Base-by-base conservation (phyloP, 2,888 invertebrate genomes). In the Dicranocentrus wangi region DNA sequence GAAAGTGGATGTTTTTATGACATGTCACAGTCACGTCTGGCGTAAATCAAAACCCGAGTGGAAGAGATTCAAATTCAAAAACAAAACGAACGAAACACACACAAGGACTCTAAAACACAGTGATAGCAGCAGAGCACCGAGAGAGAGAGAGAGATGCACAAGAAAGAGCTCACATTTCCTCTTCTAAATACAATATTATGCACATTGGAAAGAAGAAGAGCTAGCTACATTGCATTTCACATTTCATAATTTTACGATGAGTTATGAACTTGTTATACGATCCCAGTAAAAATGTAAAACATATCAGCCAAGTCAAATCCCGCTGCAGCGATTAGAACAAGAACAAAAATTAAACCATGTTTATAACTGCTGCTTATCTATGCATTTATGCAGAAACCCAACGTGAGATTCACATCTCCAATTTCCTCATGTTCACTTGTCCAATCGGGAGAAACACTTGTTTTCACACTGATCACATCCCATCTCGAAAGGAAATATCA, bases 181-280 rank as follows among this genome's bases (percentile, higher is more conserved):
- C 21, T 71, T 58, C 28, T 60, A 60, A 69, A 69, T 7, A 32
- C 32, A 10, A 3, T 32, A 32, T 7, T 10, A 32, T 7, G 32
- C 32, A 32, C 32, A 32, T 32, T 32, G 32, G 17, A 17, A 2
- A 10, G 47, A 47, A 47, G 5, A 47, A 3, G 47, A 47, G n/a
- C 69, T 61, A 60, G 23, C 47, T 43, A 13, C 21, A n/a, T n/a
- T n/a, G n/a, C n/a, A n/a, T n/a, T n/a, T n/a, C n/a, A n/a, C n/a
- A n/a, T n/a, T n/a, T n/a, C n/a, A n/a, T n/a, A n/a, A n/a, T 51
- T 72, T 63, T 72, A 72, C 51, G 72, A 72, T 72, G 72, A 72
- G 72, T 63, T 61, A 72, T 72, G 72, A 61, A 60, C 61, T 21
- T 72, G 72, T 43, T 72, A 72, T 61, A 47, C 61, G 72, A 72